phyloP scores from a whole-genome alignment of 2,888 invertebrate species.

The Dendrolimus houi region DNA sequence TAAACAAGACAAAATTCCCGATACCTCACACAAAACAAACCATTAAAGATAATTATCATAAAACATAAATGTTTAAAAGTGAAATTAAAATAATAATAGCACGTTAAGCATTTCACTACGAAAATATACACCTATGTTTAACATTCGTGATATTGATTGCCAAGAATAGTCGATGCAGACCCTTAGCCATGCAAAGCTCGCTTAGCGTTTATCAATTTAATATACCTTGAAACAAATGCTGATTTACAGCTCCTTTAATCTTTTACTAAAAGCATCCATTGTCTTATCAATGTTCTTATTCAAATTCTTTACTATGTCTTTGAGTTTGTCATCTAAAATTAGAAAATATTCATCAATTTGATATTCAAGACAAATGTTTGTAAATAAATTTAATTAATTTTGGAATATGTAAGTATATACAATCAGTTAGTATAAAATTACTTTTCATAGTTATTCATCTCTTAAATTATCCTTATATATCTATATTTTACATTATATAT shows the following conservation, averaged over 20 bases:
- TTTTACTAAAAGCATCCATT: conserved; percentile 42
- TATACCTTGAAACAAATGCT: conserved; percentile 24
- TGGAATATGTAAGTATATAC: too few species aligned
- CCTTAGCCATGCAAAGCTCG: conserved; percentile 38
- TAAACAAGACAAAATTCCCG: too few species aligned
- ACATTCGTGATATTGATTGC: too few species aligned
- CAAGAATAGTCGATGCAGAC: conserved; percentile 7
- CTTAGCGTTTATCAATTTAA: conserved; percentile 15
- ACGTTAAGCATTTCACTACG: too few species aligned
- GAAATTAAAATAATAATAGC: too few species aligned
- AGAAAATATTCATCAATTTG: conserved; percentile 8
- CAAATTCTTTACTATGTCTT: conserved; percentile 40
- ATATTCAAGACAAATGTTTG: not conserved
- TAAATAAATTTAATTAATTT: too few species aligned
- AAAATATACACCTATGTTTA: too few species aligned
- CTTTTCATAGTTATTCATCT: too few species aligned
- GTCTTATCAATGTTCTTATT: conserved; percentile 56
- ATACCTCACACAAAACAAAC: too few species aligned
- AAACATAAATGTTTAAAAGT: conserved; percentile 4
- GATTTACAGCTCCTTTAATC: conserved; percentile 40
- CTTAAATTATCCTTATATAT: too few species aligned
- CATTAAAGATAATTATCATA: not conserved
- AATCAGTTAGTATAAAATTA: too few species aligned
- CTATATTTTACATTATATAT: too few species aligned
- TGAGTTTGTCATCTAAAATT: conserved; percentile 34